Base-by-base conservation (phyloP, 2,888 invertebrate genomes). In the Quadriops clusia region DNA sequence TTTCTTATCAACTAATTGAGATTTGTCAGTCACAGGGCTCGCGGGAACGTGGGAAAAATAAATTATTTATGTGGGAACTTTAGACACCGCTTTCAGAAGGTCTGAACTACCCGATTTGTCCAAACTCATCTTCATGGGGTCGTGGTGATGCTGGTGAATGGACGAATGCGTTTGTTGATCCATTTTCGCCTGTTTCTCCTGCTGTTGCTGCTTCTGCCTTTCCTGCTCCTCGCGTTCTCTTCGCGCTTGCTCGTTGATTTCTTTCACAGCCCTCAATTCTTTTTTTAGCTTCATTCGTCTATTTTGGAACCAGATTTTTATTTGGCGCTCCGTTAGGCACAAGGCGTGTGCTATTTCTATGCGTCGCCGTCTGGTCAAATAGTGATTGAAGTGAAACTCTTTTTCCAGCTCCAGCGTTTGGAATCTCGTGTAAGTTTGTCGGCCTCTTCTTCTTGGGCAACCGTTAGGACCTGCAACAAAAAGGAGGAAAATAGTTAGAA, bases 371-470 rank as follows among this genome's bases (percentile, higher is more conserved):
- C 95, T 76, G 50, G 94, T 94, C 63, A 95, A 72, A 65, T 95
- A 95, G 60, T 93, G 91, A 67, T 94, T 95, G 70, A 91, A 93
- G 60, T 94, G 90, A 69, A 95, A 95, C 71, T 95, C 95, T 66
- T 94, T 94, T 65, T 95, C 95, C 64, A 95, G 74, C 62, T 95
- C 94, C 65, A 94, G 70, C 13, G 95, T 95, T 66, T 97, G 95
- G 74, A 94, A 93, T 54, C 94, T 82, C 44, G 94, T 95, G 74
- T 95, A 95, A 10, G 95, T 95, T 68, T 95, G 94, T 48, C 95
- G 73, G 38, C 94, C 94, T 54, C 94, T 76, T 60, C 91, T 79
- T 56, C 91, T 73, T 41, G 91, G 90, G 61, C 90, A 91, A 38
- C 90, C 90, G 60, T 93, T 94, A 33, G 94, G 93, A 63, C 93